phyloP scores from a whole-genome alignment of 2,888 invertebrate species.

The Harpalus rubripes region DNA sequence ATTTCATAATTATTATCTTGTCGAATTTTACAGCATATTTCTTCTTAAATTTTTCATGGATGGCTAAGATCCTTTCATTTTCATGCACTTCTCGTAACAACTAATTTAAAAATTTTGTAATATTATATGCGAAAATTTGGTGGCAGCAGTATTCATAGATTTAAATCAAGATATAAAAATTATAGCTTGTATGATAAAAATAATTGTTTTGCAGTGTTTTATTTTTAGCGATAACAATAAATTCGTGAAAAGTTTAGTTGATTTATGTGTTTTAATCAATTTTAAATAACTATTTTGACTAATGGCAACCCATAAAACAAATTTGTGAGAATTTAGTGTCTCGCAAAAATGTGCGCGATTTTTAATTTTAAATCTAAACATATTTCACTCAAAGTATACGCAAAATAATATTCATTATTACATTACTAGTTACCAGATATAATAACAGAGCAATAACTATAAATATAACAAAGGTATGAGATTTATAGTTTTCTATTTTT shows the following conservation, averaged over 20 bases:
- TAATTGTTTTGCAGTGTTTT: constrained; percentile 27
- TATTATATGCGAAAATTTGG: neutral
- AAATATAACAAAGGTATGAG: neutral
- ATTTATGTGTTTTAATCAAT: constrained; percentile 47
- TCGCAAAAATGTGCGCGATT: neutral
- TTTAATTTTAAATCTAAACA: neutral
- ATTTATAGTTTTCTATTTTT: neutral
- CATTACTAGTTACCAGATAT: neutral
- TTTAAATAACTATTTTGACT: constrained; percentile 43
- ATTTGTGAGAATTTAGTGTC: constrained; percentile 21
- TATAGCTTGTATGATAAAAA: constrained; percentile 30
- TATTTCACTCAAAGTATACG: neutral
- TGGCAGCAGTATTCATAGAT: neutral
- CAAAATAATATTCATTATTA: neutral
- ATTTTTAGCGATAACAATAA: constrained; percentile 44
- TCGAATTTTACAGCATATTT: too few relatives aligned
- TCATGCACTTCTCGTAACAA: too few relatives aligned
- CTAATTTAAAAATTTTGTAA: too few relatives aligned
- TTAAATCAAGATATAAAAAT: constrained; percentile 19
- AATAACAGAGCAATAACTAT: neutral
- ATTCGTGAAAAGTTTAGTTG: constrained; percentile 14
- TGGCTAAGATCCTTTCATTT: too few relatives aligned
- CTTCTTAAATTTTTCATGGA: too few relatives aligned
- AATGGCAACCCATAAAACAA: constrained; percentile 35
- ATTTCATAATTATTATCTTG: too few relatives aligned